Evolutionary conservation across 35 echinoderm and acorn worm genomes (phyloP), one percentile per base, ranked within the genome.

Genomic region (Lytechinus variegatus): DNA sequence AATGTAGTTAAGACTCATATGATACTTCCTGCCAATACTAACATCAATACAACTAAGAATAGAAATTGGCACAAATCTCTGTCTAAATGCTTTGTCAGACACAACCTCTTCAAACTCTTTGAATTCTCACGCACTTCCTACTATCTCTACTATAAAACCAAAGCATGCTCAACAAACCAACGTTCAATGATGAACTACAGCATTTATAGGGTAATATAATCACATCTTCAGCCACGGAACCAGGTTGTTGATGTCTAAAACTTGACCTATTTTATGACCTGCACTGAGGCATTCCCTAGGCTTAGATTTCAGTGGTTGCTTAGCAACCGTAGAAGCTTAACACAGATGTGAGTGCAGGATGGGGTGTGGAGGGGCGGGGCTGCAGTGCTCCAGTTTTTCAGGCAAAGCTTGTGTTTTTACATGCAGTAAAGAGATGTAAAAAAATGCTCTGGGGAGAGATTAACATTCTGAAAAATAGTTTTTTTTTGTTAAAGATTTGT

Each of bases 211-310:
- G 61, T 71, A 79, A 79, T 16, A 79, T 79, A 14, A 79, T 79
- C 66, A 6, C 19, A 79, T 79, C 66, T 24, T 24, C 10, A 24
- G 66, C 10, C 3, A 24, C 7, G 21, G 21, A 79, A n/a, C 66
- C 14, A 79, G 66, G 19, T 79, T 79, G 66, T 79, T 79, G 66
- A 79, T 79, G 66, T 24, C 16, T 24, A 79, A 79, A 24, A 79
- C 66, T 79, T 79, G 66, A 79, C 66, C 66, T 79, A 79, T 79
- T 79, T 79, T n/a, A 79, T 79, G 66, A 79, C 66, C 66, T 79
- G 66, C 8, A 24, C 66, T 24, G n/a, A 24, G 66, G 66, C 19
- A 71, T 71, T 71, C 61, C 61, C 61, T 21, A 13, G 24, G 24
- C 19, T 24, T 79, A 24, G 5, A 24, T 7, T 79, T 79, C 3